Percentiles rank a stretch among this genome's conserved stretches.
Evolutionary conservation across 2,888 invertebrate species (phyloP).

Genomic region (Diarsia brunnea): DNA sequence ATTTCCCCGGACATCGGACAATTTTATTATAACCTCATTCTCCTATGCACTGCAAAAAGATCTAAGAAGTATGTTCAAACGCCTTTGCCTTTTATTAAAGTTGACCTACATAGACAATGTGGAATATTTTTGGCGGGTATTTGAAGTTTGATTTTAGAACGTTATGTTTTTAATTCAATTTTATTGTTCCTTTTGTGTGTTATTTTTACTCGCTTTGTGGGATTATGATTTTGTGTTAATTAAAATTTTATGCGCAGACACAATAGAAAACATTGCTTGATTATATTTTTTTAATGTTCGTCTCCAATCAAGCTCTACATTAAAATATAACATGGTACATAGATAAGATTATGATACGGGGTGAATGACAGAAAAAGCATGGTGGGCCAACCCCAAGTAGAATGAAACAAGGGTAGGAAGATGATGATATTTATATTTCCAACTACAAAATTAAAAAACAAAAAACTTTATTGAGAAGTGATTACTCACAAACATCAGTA

Average conservation of each 20-base stretch:
- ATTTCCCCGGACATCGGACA: conserved; percentile 64
- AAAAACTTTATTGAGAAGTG: too few relatives aligned
- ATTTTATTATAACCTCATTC: conserved; percentile 64
- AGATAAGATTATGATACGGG: too few relatives aligned
- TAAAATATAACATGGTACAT: too few relatives aligned
- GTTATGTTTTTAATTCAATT: neutral
- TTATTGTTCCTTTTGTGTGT: neutral
- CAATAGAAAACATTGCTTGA: neutral
- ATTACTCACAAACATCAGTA: too few relatives aligned
- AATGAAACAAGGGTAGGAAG: neutral
- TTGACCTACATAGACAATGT: conserved; percentile 48
- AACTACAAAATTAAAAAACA: too few relatives aligned
- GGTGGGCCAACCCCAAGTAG: too few relatives aligned
- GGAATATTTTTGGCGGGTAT: conserved; percentile 34
- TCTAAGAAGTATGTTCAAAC: conserved; percentile 52
- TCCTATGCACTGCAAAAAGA: conserved; percentile 45
- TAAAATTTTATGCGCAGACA: neutral
- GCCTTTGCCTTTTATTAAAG: conserved; percentile 60
- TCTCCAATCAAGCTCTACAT: neutral
- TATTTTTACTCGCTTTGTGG: neutral
- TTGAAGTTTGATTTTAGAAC: conserved; percentile 36
- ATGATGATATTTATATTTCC: neutral
- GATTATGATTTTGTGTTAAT: neutral
- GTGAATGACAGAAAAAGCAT: too few relatives aligned
- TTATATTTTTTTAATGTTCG: neutral